Evolutionary conservation across 2,797 vertebrate genomes (phyloP).

Genomic region (Ctenosaura bakeri): DNA sequence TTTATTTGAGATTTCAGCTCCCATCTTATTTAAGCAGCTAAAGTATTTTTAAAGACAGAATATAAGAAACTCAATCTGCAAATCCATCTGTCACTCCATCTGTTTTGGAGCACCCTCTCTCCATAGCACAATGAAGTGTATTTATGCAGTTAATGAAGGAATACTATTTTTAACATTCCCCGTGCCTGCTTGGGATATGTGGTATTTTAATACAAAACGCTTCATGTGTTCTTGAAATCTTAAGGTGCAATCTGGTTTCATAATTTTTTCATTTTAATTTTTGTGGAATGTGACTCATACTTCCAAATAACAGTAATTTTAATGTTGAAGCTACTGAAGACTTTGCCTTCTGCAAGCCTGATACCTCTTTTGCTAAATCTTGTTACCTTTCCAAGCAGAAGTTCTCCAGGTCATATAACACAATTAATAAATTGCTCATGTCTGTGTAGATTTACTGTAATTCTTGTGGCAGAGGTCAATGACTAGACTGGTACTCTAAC

Average conservation of each 20-base stretch:
- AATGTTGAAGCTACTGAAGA: neutral
- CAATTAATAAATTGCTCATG: neutral
- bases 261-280: constrained; percentile 20
- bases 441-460: neutral
- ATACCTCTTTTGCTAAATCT: neutral
- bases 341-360: neutral
- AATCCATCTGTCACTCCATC: constrained; percentile 95
- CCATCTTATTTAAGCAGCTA: constrained; percentile 62
- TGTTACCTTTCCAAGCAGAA: neutral
- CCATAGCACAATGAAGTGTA: constrained; percentile 48
- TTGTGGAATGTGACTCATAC: neutral
- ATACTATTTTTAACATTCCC: constrained; percentile 70
- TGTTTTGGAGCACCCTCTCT: constrained; percentile 77
- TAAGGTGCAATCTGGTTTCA: neutral
- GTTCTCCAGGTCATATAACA: neutral
- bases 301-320: constrained; percentile 29
- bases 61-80: constrained; percentile 82
- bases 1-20: constrained; percentile 65
- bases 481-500: neutral
- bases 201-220: constrained; percentile 38
- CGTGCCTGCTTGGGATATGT: constrained; percentile 4
- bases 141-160: constrained; percentile 69
- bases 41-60: constrained; percentile 76
- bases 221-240: constrained; percentile 10
- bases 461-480: neutral